Percentiles rank a stretch among this genome's conserved stretches.
Conservation (phyloP, 2,113 vertebrate genomes). For the Ictidomys tridecemlineatus region DNA sequence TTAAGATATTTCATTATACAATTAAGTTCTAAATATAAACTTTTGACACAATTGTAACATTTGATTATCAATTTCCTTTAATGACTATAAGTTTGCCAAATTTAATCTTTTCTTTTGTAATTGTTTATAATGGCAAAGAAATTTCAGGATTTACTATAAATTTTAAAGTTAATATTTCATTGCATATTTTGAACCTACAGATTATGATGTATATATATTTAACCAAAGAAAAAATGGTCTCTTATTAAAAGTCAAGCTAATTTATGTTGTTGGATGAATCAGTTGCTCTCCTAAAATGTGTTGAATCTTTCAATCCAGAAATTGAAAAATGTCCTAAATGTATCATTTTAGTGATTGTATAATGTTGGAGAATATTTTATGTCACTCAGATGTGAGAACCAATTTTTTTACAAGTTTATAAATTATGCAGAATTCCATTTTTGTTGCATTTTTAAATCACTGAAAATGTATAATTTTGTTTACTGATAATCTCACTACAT, state of each 20-base stretch:
- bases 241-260: slow-evolving; percentile 50
- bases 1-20: not conserved
- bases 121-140: slow-evolving; percentile 58
- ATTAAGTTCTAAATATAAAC: not conserved
- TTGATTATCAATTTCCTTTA: slow-evolving; percentile 41
- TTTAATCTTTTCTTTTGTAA: slow-evolving; percentile 5
- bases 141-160: slow-evolving; percentile 50
- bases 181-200: not conserved
- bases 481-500: not conserved
- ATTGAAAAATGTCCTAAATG: not conserved
- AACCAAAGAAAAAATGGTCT: not conserved
- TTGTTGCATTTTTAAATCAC: slow-evolving; percentile 18
- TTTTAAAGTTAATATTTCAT: slow-evolving; percentile 57
- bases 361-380: not conserved
- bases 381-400: not conserved
- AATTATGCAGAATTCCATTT: slow-evolving; percentile 54
- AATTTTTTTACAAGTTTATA: not conserved
- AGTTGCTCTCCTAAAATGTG: not conserved
- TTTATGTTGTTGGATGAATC: slow-evolving; percentile 17
- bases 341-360: not conserved
- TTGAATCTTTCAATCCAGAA: not conserved
- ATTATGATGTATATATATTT: slow-evolving; percentile 1
- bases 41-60: slow-evolving; percentile 24
- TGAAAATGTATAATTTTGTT: slow-evolving; percentile 7
- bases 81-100: slow-evolving; percentile 34